Percentiles rank a stretch among this genome's conserved stretches.
phyloP scores from a whole-genome alignment of 2,797 vertebrate genomes.

The Pempheris klunzingeri region DNA sequence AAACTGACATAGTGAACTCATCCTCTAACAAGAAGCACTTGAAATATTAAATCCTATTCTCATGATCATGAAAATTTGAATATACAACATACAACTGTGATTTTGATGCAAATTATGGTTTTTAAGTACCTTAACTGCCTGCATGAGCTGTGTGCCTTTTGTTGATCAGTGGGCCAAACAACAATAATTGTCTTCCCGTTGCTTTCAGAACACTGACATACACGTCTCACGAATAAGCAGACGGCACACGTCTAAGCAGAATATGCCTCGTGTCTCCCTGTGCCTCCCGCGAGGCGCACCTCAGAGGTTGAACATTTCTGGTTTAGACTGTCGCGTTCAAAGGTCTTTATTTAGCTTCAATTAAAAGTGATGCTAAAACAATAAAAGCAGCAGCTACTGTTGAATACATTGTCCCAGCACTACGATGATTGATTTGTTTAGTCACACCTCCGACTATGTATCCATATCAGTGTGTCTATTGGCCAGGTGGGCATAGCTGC shows the following conservation, averaged over 20 bases:
- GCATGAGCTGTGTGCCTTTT: background rate
- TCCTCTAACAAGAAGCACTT: too few relatives aligned
- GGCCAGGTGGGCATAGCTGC: slow-evolving; percentile 40
- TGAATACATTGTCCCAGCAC: background rate
- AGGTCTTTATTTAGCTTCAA: background rate
- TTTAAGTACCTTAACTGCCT: too few relatives aligned
- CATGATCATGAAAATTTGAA: too few relatives aligned
- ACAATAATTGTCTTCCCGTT: background rate
- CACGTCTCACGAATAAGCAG: too few relatives aligned
- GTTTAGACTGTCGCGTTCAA: background rate
- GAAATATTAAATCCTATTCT: too few relatives aligned
- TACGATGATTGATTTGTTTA: background rate
- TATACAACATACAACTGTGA: too few relatives aligned
- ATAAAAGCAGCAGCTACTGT: slow-evolving; percentile 9
- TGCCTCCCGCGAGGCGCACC: background rate
- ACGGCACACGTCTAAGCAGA: too few relatives aligned
- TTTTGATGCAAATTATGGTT: too few relatives aligned
- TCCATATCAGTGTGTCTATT: slow-evolving; percentile 16
- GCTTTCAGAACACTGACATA: background rate
- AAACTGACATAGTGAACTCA: too few relatives aligned
- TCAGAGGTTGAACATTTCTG: background rate
- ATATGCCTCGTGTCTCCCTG: too few relatives aligned
- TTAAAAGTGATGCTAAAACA: background rate
- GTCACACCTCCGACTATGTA: slow-evolving; percentile 18
- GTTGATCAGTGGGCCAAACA: background rate